Conservation (phyloP, 1,140 invertebrate species). For the Brachionus manjavacas region DNA sequence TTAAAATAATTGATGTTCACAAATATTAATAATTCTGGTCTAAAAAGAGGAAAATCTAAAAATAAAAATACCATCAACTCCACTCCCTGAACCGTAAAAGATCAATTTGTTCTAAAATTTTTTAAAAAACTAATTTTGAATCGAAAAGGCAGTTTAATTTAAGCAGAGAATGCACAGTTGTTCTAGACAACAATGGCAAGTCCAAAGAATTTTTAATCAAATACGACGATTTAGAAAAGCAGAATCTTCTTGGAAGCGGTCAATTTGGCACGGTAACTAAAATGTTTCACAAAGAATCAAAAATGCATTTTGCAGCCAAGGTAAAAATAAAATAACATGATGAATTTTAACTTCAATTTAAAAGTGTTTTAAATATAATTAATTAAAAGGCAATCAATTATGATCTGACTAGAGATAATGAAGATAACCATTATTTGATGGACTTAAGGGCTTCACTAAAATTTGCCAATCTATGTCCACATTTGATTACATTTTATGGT, state of each 20-base stretch:
- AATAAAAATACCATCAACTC: neutral
- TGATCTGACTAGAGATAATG: neutral
- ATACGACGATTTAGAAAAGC: neutral
- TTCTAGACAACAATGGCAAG: neutral
- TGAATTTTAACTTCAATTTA: neutral
- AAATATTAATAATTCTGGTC: no score
- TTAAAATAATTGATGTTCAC: neutral
- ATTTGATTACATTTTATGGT: conserved; percentile 12
- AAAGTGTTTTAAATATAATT: neutral
- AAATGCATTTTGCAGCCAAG: conserved; percentile 11
- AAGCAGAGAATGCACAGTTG: neutral
- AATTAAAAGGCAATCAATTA: neutral
- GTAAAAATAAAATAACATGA: neutral
- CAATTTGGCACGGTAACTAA: conserved; percentile 13
- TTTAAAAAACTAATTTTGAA: neutral
- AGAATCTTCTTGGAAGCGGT: neutral
- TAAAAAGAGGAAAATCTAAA: neutral
- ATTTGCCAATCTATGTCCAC: neutral
- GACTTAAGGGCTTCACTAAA: neutral
- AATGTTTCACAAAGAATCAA: conserved; percentile 10
- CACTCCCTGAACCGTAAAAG: neutral
- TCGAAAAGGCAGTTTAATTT: neutral
- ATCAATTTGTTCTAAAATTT: neutral
- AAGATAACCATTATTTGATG: neutral
- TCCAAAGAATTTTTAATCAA: neutral